Evolutionary conservation across 2,797 vertebrate species (phyloP), one percentile per base, ranked within the genome.

Genomic region (Brachyalestes nurse): DNA sequence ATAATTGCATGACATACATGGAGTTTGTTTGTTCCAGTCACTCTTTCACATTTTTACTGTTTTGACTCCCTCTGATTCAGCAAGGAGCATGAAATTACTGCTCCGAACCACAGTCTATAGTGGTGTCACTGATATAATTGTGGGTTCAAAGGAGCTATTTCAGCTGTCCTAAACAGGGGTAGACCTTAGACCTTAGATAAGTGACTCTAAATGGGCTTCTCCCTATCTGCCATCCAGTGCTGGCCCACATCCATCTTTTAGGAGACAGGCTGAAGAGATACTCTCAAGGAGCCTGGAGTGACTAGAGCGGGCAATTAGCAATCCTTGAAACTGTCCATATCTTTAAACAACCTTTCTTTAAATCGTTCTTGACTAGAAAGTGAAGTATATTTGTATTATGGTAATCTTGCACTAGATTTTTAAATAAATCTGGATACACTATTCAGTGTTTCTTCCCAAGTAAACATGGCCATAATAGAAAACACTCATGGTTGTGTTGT

Each of bases 201-300:
- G 71, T 61, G 81, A 76, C 53, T 82, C 76, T 25, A 72, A 66
- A 78, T 82, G 42, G 81, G 86, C 6, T 74, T 83, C 82, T 75
- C 84, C 81, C 75, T 64, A 65, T 51, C 79, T 34, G 10, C 45
- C 82, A 84, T 80, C 79, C 84, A 78, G 64, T 87, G 91, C 90
- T 89, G 92, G 92, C 89, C 88, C 88, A 84, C 76, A 62, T 65
- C 71, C 88, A 84, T 81, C 75, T 87, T 72, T 47, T 53, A 79
- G 65, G 74, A 77, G 83, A 62, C 14, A 23, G 10, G 84, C 84
- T 42, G 13, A 47, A 58, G 34, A 62, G 88, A 73, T 42, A 45
- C 89, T 88, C 86, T 62, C 12, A 70, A 88, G 84, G 88, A 90
- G 83, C 86, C 45, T 92, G 79, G 84, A 83, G 61, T 90, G 86